Conservation (phyloP, 2,888 invertebrate species). For the Brenthis hecate region DNA sequence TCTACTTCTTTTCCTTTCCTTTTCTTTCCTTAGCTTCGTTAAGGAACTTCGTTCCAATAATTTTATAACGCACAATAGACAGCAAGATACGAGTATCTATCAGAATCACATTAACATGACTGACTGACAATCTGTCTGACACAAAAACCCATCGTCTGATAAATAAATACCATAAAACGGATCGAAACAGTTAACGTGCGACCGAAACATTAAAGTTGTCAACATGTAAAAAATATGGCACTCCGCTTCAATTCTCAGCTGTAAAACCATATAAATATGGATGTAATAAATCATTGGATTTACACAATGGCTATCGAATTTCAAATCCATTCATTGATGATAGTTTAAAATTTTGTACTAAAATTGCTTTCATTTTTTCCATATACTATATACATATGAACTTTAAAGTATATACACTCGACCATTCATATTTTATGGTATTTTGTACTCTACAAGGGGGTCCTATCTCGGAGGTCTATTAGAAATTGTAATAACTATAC, state of each 20-base stretch:
- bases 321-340: background rate
- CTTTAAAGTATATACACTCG: too few relatives aligned
- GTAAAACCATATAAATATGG: conserved; percentile 27
- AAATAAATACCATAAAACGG: conserved; percentile 32
- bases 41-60: too few relatives aligned
- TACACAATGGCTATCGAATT: conserved; percentile 1
- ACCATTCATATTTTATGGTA: too few relatives aligned
- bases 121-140: background rate
- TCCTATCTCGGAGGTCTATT: too few relatives aligned
- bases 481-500: too few relatives aligned
- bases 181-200: conserved; percentile 34
- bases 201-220: conserved; percentile 34
- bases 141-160: conserved; percentile 20
- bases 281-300: conserved; percentile 27
- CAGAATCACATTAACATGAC: background rate
- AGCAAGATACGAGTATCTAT: background rate
- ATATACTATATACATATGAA: too few relatives aligned
- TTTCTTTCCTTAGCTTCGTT: too few relatives aligned
- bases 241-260: conserved; percentile 22
- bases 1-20: too few relatives aligned
- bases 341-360: background rate
- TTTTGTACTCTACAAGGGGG: too few relatives aligned
- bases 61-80: too few relatives aligned
- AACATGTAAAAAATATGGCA: conserved; percentile 31
- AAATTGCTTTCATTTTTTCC: background rate